Evolutionary conservation across 1,140 invertebrate species (phyloP), one percentile per base, ranked within the genome.

Genomic region (Lysiphlebus fabarum): DNA sequence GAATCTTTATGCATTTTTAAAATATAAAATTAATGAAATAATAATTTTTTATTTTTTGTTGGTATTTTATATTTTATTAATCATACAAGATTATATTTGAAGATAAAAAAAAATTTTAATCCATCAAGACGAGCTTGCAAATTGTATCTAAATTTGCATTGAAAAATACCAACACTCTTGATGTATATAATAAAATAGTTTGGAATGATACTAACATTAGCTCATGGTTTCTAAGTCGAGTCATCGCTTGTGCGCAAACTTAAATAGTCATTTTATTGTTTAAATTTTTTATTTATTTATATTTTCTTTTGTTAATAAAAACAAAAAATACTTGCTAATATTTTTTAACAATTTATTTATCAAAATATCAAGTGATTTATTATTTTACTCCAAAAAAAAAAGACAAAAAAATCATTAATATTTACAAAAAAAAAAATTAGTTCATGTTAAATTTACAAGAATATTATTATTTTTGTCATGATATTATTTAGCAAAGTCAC

Each of bases 121-220:
- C 17, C 17, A 26, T 4, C 17, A 26, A 26, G 17, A 38, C 43
- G 49, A 58, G 56, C 14, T 36, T 40, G 47, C 26, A 51, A 50
- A 51, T 49, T 38, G 43, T 36, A 48, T 57, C 45, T 57, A 57
- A 57, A 48, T 57, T 57, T 49, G 45, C 37, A 44, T 33, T 33
- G 44, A 9, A n/a, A 12, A 56, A 56, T 37, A 12, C 26, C 42
- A 45, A 33, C 26, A 54, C 34, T 34, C 54, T 12, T 37, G 41
- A 36, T 6, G 38, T 54, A 41, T 45, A 41, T 40, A 50, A n/a
- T 26, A 45, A 45, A 51, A 40, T 6, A 50, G 4, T 59, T 41
- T 12, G 50, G 50, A 59, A 59, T 59, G 49, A 59, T 45, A 53
- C 57, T 53, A 59, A 59, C 57, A 59, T 59, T 59, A 59, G 57